Percentiles rank a stretch among this genome's conserved stretches.
Evolutionary conservation across 2,888 invertebrate genomes (phyloP).

Genomic region (Xylocampa areola): DNA sequence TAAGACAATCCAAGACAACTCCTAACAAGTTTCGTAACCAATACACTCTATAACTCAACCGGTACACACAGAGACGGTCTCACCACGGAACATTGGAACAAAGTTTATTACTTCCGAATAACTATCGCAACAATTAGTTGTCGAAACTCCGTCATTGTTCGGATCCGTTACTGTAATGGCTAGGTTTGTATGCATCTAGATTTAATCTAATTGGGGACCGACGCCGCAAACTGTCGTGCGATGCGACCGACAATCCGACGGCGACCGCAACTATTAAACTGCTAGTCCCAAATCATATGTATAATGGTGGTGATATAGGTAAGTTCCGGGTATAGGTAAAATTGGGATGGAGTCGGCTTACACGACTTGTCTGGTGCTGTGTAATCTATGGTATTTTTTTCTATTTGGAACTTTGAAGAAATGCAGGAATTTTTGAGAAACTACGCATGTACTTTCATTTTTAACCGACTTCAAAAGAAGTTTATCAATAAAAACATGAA

Average conservation of each 20-base stretch:
- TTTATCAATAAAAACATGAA: too few relatives aligned
- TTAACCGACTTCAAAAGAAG: too few relatives aligned
- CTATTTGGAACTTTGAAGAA: too few relatives aligned
- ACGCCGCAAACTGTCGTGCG: slow-evolving; percentile 54
- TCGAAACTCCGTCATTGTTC: slow-evolving; percentile 52
- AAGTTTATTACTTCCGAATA: slow-evolving; percentile 56
- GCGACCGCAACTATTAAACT: slow-evolving; percentile 55
- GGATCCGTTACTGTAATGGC: slow-evolving; percentile 40
- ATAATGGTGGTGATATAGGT: slow-evolving; percentile 30
- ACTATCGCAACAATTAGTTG: slow-evolving; percentile 54
- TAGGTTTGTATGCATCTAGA: slow-evolving; percentile 53
- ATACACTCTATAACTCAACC: slow-evolving; percentile 5
- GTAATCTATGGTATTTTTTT: too few relatives aligned
- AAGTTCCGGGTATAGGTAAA: too few relatives aligned
- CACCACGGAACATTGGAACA: slow-evolving; percentile 12
- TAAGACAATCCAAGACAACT: too few relatives aligned
- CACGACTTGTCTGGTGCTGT: too few relatives aligned
- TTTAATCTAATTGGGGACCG: slow-evolving; percentile 53
- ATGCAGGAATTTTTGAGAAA: too few relatives aligned
- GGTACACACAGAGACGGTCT: neutral
- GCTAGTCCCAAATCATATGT: slow-evolving; percentile 45
- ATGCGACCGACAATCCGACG: slow-evolving; percentile 54
- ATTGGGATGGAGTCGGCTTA: too few relatives aligned
- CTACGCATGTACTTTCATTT: too few relatives aligned
- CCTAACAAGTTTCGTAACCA: too few relatives aligned